Base-by-base conservation (phyloP, 2,888 invertebrate genomes). In the Oscheius myriophilus region DNA sequence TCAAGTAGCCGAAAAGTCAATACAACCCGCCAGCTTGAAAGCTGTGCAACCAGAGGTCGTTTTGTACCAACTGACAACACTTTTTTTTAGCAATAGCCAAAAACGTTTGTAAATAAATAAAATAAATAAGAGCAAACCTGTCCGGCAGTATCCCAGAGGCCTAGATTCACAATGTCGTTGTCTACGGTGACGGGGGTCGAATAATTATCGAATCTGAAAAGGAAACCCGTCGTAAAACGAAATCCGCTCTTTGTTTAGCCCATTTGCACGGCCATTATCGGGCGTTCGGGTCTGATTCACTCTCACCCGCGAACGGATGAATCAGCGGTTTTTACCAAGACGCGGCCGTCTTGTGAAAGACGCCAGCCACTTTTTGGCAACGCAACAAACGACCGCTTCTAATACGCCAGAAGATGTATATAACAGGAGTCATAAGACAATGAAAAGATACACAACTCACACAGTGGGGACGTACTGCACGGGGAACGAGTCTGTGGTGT, bases 121-220 rank as follows among this genome's bases (percentile, higher is more conserved):
- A 7, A 21, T 6, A 49, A 6, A n/a, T n/a, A 21, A 18, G 41
- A n/a, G 51, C 57, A 95, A 89, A 78, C 79, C 79, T 97, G 96
- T 21, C 95, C 95, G 18, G 96, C 96, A 4, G 96, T 97, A 89
- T 97, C 97, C 97, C 97, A 97, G 59, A 97, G 90, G 18, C 96
- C 96, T 82, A 97, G 89, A 84, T 95, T 95, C 16, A 97, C 96
- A 75, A 95, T 94, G 83, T 96, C 94, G 77, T 95, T 94, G 89
- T 97, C 97, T 70, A 96, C 96, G 83, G 95, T 95, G 94, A 97
- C 95, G 57, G 96, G 96, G 57, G 96, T 96, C 53, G 96, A 96
- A 88, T 97, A 97, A 89, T 97, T 97, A 89, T 97, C 97, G 90
- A 97, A 97, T 85, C 96, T 95, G 87, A 69, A 85, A 79, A 39